Conservation (phyloP, 1,140 invertebrate genomes). For the Penaeus indicus region DNA sequence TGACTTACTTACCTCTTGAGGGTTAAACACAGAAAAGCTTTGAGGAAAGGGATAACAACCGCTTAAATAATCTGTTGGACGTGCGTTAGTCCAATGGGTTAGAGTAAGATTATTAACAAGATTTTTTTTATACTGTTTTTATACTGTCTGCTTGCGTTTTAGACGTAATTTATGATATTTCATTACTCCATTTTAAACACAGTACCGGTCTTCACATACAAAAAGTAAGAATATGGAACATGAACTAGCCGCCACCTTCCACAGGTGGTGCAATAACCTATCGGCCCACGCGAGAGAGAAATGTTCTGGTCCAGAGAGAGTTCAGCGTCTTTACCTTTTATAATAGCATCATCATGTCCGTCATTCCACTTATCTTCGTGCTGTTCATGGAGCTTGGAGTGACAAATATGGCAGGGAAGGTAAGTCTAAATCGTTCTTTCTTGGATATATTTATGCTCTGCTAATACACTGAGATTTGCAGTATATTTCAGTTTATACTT, state of each 20-base stretch:
- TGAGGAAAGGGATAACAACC: too few species aligned
- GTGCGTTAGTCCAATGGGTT: too few species aligned
- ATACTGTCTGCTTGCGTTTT: too few species aligned
- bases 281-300: conserved; percentile 19
- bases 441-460: neutral
- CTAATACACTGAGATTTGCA: neutral
- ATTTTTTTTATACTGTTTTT: too few species aligned
- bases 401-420: conserved; percentile 55
- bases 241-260: neutral
- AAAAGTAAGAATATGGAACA: too few species aligned
- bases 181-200: too few species aligned
- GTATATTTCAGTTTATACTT: neutral
- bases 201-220: too few species aligned
- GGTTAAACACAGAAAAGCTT: too few species aligned
- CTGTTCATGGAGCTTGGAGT: conserved; percentile 60
- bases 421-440: neutral
- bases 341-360: conserved; percentile 51
- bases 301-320: conserved; percentile 49
- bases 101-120: too few species aligned
- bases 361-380: conserved; percentile 48
- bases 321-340: conserved; percentile 56
- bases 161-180: neutral
- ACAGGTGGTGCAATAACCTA: conserved; percentile 37
- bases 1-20: too few species aligned
- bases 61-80: too few species aligned